These are phyloP conservation scores for Pocota personata DNA, from an alignment of 2,888 invertebrate species.

Conservation along the genomic window DNA sequence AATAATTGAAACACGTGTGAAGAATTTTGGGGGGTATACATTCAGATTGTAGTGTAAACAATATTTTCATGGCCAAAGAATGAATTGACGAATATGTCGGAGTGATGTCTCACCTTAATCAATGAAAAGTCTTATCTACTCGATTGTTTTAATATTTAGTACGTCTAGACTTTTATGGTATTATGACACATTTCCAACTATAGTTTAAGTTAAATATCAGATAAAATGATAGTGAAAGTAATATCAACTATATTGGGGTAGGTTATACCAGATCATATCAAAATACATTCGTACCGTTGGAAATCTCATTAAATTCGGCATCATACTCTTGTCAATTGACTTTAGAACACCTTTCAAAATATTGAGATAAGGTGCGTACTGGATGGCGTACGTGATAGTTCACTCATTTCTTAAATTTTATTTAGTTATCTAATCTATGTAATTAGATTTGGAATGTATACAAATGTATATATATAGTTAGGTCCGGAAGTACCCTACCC, in stretches of 20 bases:
- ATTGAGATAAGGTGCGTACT: neutral
- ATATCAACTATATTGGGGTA: neutral
- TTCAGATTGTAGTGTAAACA: neutral
- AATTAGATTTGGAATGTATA: too few relatives aligned
- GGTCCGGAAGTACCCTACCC: too few relatives aligned
- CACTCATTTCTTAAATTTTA: neutral
- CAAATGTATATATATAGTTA: too few relatives aligned
- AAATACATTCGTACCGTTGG: neutral
- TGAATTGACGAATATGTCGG: neutral
- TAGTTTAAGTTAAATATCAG: neutral
- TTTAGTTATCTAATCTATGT: neutral
- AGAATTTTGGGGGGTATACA: neutral
- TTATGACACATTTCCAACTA: neutral
- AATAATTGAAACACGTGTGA: neutral
- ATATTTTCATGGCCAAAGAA: neutral
- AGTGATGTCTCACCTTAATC: neutral
- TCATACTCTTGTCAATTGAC: neutral
- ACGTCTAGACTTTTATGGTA: neutral
- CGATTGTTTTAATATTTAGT: neutral
- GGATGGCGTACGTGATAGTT: neutral
- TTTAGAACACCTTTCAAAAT: neutral
- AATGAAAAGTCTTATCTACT: neutral
- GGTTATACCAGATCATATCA: neutral
- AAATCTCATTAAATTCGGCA: neutral
- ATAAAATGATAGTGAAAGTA: neutral